Evolutionary conservation across 2,888 invertebrate species (phyloP).

Genomic region (Fragum whitleyi): DNA sequence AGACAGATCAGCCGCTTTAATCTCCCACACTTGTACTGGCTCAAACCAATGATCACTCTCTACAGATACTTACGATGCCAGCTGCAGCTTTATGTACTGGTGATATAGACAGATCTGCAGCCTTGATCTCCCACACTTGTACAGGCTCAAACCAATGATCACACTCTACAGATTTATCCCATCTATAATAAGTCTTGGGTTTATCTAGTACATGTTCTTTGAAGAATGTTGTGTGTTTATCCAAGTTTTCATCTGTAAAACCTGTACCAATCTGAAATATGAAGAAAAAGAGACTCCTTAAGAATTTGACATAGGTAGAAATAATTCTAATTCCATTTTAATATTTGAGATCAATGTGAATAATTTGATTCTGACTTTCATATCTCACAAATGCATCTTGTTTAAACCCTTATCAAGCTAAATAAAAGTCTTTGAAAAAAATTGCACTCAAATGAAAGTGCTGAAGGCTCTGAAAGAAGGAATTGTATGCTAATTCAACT

Average conservation of each 20-base stretch:
- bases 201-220: conserved; percentile 90
- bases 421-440: no score
- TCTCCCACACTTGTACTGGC: no score
- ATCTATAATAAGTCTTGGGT: conserved; percentile 90
- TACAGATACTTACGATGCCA: conserved; percentile 88
- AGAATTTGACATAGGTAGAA: background rate
- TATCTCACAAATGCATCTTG: no score
- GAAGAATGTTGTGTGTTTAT: conserved; percentile 91
- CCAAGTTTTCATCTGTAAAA: conserved; percentile 96
- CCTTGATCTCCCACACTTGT: conserved; percentile 98
- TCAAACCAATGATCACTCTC: no score
- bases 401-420: no score
- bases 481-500: no score
- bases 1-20: no score
- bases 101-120: conserved; percentile 98
- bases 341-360: no score
- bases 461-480: no score
- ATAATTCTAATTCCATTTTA: no score
- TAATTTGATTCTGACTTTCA: no score
- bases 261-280: conserved; percentile 93
- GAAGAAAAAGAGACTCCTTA: background rate
- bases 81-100: conserved; percentile 96
- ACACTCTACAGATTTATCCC: conserved; percentile 88
- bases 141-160: conserved; percentile 88
- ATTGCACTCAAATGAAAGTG: no score